These are phyloP conservation scores for Cyanistes caeruleus DNA, from an alignment of 2,113 vertebrate genomes.

Conservation along the genomic window DNA sequence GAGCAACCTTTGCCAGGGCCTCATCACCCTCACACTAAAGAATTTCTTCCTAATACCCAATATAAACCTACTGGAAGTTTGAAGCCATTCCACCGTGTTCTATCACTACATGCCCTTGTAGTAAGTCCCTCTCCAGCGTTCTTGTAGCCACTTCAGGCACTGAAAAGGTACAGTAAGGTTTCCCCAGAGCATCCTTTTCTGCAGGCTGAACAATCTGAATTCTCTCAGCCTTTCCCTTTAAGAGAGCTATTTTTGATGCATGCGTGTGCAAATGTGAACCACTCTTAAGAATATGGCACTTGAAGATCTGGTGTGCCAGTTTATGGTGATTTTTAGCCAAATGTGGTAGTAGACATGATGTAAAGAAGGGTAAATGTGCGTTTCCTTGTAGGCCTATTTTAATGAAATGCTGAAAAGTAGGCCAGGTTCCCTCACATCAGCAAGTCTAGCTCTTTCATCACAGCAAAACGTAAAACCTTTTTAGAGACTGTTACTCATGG, in stretches of 20 bases:
- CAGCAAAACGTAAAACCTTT: background rate
- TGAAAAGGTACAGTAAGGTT: background rate
- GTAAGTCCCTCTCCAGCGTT: background rate
- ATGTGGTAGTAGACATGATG: fast-evolving
- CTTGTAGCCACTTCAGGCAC: background rate
- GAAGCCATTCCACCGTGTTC: background rate
- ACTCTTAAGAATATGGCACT: background rate
- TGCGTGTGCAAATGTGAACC: fast-evolving
- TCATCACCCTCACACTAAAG: background rate
- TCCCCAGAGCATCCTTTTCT: background rate
- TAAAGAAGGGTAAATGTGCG: background rate
- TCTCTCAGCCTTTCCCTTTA: background rate
- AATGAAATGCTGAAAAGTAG: background rate
- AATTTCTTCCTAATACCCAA: background rate
- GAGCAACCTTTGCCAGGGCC: background rate
- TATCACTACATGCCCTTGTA: background rate
- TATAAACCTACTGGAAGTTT: background rate
- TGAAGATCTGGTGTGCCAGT: background rate
- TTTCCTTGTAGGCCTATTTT: background rate
- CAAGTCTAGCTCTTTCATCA: background rate
- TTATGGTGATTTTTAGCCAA: background rate
- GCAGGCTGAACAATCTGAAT: background rate
- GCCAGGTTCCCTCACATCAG: background rate
- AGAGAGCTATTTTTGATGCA: background rate
- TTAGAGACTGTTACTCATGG: background rate